These are phyloP conservation scores for Protobothrops mucrosquamatus DNA, from an alignment of 2,113 vertebrate species.

Conservation along the genomic window DNA sequence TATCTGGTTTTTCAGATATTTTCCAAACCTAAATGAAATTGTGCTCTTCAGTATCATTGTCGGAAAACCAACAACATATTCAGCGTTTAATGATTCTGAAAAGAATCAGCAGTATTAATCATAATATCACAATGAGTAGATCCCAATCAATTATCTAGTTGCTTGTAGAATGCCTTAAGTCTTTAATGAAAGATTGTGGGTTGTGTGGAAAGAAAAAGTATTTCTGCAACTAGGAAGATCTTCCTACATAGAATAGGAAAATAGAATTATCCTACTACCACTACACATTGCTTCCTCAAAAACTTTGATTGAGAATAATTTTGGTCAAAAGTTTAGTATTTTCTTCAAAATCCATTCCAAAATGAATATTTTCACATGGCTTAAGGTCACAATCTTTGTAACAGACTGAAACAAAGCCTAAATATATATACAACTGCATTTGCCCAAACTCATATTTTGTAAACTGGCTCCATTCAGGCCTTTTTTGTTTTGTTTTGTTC, in stretches of 20 bases:
- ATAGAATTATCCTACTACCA: not conserved
- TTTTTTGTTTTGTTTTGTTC: not conserved
- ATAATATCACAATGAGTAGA: not conserved
- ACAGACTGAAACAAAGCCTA: not conserved
- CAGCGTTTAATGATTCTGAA: conserved; percentile 32
- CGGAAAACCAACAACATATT: conserved; percentile 28
- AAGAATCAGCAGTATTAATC: conserved; percentile 35
- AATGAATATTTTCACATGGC: not conserved
- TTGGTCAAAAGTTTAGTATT: not conserved
- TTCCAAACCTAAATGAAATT: conserved; percentile 57
- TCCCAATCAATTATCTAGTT: not conserved
- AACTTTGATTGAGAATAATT: not conserved
- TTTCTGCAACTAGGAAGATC: conserved; percentile 17
- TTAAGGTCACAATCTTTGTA: not conserved
- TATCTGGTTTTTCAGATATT: conserved; percentile 57
- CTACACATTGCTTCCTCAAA: not conserved
- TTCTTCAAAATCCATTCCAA: not conserved
- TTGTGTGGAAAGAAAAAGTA: conserved; percentile 38
- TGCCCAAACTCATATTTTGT: not conserved
- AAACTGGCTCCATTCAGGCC: not conserved
- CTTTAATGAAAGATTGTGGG: conserved; percentile 44
- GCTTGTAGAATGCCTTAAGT: conserved; percentile 7
- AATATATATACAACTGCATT: not conserved
- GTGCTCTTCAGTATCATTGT: conserved; percentile 43
- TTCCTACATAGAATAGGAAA: not conserved